These are phyloP conservation scores for Aphelinus certus DNA, from an alignment of 1,140 invertebrate genomes.

Conservation along the genomic window DNA sequence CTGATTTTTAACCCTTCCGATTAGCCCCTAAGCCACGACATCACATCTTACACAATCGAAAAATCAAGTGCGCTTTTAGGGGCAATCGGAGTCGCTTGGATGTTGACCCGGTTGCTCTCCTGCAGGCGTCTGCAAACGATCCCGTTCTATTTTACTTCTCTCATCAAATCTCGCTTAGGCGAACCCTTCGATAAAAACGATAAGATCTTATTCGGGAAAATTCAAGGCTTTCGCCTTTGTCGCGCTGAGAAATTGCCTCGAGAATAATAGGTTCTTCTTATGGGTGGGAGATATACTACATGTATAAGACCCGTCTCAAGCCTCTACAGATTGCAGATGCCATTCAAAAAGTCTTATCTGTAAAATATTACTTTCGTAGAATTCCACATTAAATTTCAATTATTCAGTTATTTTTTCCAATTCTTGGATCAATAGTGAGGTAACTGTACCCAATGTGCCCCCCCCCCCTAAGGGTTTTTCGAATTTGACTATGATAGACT, in stretches of 20 bases:
- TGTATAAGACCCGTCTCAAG: conserved; percentile 6
- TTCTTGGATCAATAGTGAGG: too few relatives aligned
- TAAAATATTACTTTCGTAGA: background rate
- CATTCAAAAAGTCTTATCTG: conserved; percentile 23
- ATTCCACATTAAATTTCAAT: too few relatives aligned
- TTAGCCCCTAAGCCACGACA: conserved; percentile 14
- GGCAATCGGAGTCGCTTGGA: conserved; percentile 34
- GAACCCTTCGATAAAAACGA: conserved; percentile 35
- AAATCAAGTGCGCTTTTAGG: conserved; percentile 28
- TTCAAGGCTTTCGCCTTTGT: conserved; percentile 36
- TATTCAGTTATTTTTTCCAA: too few relatives aligned
- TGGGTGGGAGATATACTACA: conserved; percentile 11
- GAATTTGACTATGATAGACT: too few relatives aligned
- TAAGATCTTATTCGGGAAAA: conserved; percentile 37
- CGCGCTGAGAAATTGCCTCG: conserved; percentile 30
- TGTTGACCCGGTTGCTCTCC: conserved; percentile 50
- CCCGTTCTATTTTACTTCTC: conserved; percentile 37
- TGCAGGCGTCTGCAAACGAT: conserved; percentile 45
- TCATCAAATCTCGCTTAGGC: conserved; percentile 54
- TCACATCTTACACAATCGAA: conserved; percentile 18
- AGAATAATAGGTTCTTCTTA: conserved; percentile 32
- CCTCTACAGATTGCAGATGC: conserved; percentile 9
- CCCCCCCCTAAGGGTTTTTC: too few relatives aligned
- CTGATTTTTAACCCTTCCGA: background rate
- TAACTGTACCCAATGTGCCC: too few relatives aligned